phyloP scores from a whole-genome alignment of 2,797 vertebrate genomes.

The Nothura maculosa region DNA sequence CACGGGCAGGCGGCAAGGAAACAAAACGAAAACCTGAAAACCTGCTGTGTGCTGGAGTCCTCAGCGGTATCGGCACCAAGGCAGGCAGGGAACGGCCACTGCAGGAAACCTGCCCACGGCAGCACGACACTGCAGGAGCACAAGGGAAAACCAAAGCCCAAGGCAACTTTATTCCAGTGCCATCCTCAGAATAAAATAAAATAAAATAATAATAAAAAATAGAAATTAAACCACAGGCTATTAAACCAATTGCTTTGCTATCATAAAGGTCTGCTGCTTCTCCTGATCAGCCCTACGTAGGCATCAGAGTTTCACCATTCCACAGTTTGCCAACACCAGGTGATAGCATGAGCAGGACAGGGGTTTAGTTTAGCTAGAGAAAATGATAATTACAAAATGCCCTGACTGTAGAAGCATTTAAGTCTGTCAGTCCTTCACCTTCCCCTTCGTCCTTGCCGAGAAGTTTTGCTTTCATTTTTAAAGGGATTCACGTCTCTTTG shows the following conservation, averaged over 20 bases:
- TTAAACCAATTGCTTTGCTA: background rate
- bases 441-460: background rate
- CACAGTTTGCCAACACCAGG: background rate
- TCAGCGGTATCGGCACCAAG: background rate
- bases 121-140: background rate
- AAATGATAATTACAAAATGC: background rate
- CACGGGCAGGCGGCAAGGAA: background rate
- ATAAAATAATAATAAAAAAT: no score
- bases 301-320: background rate
- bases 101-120: background rate
- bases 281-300: background rate
- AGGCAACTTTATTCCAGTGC: background rate
- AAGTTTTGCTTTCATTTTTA: constrained; percentile 29
- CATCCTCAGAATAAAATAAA: background rate
- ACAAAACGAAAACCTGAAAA: background rate
- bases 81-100: background rate
- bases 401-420: background rate
- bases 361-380: background rate
- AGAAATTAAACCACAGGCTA: background rate
- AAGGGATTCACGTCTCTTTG: background rate
- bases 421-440: background rate
- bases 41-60: background rate
- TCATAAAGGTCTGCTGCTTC: background rate
- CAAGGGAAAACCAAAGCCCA: background rate
- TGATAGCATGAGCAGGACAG: background rate